phyloP scores from a whole-genome alignment of 2,797 vertebrate genomes.

The Limosa lapponica region DNA sequence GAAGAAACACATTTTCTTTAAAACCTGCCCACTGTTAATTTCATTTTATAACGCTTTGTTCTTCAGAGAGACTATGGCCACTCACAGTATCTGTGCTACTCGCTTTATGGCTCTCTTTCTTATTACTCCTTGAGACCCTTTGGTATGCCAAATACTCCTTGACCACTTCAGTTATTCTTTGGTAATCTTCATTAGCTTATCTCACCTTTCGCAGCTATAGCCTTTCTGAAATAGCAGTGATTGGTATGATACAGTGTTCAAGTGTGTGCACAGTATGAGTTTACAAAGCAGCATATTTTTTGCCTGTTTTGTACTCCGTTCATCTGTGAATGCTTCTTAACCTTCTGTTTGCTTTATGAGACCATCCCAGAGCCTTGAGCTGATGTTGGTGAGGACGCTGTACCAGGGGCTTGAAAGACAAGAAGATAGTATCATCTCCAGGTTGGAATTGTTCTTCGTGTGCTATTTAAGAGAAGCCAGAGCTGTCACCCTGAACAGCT shows the following conservation, averaged over 20 bases:
- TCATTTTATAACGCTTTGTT: not conserved
- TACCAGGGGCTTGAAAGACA: not conserved
- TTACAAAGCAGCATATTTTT: not conserved
- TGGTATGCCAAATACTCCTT: not conserved
- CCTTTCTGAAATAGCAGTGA: not conserved
- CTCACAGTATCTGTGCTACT: fast-evolving
- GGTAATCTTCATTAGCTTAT: not conserved
- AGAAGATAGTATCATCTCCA: not conserved
- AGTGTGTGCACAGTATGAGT: not conserved
- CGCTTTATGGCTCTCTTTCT: not conserved
- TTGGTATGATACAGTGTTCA: not conserved
- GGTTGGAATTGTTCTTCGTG: fast-evolving
- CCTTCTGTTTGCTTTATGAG: not conserved
- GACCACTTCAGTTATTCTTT: not conserved
- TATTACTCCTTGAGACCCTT: not conserved
- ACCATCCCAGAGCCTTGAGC: not conserved
- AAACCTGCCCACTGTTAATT: not conserved
- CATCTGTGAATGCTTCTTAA: not conserved
- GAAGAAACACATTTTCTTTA: not conserved
- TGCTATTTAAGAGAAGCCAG: not conserved
- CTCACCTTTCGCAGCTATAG: not conserved
- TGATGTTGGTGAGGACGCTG: not conserved
- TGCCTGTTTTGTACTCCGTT: not conserved
- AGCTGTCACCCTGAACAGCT: not conserved
- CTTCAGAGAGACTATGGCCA: not conserved